Base-by-base conservation (phyloP, 2,797 vertebrate species). In the Peromyscus nudipes region DNA sequence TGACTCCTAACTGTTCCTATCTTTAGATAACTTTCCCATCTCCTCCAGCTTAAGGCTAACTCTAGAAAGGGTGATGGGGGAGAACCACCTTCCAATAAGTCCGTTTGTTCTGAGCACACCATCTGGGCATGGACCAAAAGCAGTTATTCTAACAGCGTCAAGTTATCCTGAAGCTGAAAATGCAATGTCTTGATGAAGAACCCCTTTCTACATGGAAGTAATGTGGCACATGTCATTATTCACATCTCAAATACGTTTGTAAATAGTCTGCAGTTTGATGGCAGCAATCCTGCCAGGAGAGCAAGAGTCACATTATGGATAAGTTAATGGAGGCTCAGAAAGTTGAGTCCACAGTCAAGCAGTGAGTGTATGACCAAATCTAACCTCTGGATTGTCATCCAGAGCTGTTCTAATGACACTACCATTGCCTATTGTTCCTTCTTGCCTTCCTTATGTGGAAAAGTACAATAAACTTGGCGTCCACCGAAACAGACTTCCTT, bases 11-110 rank as follows among this genome's bases (percentile, higher is more conserved):
- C 92, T 64, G 85, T 85, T 91, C 91, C 93, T 96, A 95, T 95
- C 93, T 96, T 97, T 95, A 97, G 95, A 96, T 86, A 95, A 97
- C 84, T 97, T 97, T 93, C 87, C 85, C 67, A 76, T 94, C 84
- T 91, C 93, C 96, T 97, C 52, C 73, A 95, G 69, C 92, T 92
- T 88, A 97, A 94, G 75, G 71, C 76, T 93, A 92, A 89, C 46
- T 89, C 92, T 94, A 83, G 57, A 91, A 96, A 95, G 82, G 62
- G 31, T 69, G 76, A 83, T 92, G 31, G 89, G 10, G 92, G 55
- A 88, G 14, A 92, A 31, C 43, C 94, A 93, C 76, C 60, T 97
- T 92, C 80, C 95, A 88, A 76, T 88, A 92, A 84, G 76, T 88
- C 88, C 25, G 25, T 94, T 95, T 88, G 52, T 90, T 94, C 62